A percentile compares a stretch with the other conserved stretches of the same genome.
phyloP scores from a whole-genome alignment of 2,113 vertebrate genomes.

The Bubalus kerabau region DNA sequence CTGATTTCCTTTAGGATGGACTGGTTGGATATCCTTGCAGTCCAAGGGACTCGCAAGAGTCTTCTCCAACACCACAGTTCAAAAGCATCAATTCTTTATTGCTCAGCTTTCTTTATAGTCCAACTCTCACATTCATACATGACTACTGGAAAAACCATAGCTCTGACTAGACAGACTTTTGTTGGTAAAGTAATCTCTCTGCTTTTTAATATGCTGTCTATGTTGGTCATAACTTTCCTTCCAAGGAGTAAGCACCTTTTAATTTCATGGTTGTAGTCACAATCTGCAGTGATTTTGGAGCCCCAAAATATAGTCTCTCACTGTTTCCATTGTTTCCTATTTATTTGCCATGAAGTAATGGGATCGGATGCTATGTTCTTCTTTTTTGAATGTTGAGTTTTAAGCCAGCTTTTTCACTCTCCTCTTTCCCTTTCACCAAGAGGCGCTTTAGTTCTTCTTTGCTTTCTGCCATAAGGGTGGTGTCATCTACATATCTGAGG shows the following conservation, averaged over 20 bases:
- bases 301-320: not conserved
- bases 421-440: not conserved
- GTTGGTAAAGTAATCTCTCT: not conserved
- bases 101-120: not conserved
- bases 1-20: not conserved
- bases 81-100: not conserved
- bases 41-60: not conserved
- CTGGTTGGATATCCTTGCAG: not conserved
- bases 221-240: not conserved
- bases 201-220: not conserved
- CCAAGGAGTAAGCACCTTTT: not conserved
- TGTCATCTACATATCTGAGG: not conserved
- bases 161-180: not conserved
- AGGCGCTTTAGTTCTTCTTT: not conserved
- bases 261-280: not conserved
- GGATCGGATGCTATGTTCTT: not conserved
- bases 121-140: not conserved
- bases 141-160: not conserved
- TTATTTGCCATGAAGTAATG: not conserved
- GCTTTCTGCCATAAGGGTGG: not conserved
- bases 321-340: not conserved
- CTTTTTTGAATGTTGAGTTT: not conserved
- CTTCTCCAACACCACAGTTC: not conserved
- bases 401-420: not conserved
- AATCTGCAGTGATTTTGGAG: not conserved